Evolutionary conservation across 2,113 vertebrate species (phyloP).

Genomic region (Saimiri boliviensis): DNA sequence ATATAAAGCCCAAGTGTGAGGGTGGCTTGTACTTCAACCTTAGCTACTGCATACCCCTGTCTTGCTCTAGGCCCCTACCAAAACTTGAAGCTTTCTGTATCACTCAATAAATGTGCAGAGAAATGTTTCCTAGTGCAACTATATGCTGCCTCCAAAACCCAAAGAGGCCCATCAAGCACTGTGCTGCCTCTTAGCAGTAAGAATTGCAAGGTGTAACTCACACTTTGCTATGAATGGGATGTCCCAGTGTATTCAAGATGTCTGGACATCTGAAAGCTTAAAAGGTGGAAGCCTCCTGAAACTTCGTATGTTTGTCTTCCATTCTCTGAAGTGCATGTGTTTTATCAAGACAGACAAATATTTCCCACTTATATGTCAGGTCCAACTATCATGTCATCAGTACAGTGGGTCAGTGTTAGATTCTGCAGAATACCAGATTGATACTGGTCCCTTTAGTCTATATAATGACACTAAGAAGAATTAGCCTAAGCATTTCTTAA

Average conservation of each 20-base stretch:
- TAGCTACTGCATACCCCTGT: background rate
- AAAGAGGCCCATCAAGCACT: background rate
- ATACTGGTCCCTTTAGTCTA: background rate
- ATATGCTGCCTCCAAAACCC: background rate
- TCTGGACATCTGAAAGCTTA: background rate
- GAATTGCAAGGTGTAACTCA: background rate
- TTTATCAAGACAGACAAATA: background rate
- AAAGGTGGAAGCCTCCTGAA: background rate
- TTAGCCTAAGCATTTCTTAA: background rate
- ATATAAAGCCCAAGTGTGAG: background rate
- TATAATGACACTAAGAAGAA: too few relatives aligned
- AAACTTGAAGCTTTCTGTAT: background rate
- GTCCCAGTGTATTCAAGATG: fast-evolving
- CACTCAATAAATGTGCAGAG: background rate
- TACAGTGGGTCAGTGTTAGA: fast-evolving
- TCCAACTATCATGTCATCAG: background rate
- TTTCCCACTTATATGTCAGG: background rate
- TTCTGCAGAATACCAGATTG: too few relatives aligned
- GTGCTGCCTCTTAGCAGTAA: background rate
- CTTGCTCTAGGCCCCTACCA: background rate
- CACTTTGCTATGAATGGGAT: background rate
- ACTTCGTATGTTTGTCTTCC: background rate
- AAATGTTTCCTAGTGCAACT: background rate
- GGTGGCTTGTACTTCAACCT: background rate
- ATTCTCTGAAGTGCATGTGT: background rate